A percentile compares a stretch with the other conserved stretches of the same genome.
phyloP scores from a whole-genome alignment of 2,888 invertebrate genomes.

The Eurytoma adleriae region DNA sequence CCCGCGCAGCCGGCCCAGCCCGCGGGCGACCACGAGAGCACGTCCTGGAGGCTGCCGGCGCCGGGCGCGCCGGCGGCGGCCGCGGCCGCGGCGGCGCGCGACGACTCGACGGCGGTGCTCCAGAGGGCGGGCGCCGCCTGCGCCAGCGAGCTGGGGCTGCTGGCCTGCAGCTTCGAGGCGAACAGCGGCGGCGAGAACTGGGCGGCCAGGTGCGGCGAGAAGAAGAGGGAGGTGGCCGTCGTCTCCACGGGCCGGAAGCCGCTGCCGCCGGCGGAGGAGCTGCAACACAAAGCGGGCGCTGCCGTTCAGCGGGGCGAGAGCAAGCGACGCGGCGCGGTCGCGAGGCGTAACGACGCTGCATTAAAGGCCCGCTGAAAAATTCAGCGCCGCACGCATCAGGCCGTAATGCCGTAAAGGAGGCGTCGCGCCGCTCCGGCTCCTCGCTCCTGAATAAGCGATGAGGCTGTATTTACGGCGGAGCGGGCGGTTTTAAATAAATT shows the following conservation, averaged over 20 bases:
- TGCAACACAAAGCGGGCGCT: constrained; percentile 68
- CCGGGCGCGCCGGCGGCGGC: constrained; percentile 67
- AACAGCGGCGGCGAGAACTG: constrained; percentile 90
- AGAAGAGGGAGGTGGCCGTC: constrained; percentile 85
- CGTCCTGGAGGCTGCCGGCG: constrained; percentile 73
- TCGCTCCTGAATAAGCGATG: constrained; percentile 73
- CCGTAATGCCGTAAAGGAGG: constrained; percentile 20
- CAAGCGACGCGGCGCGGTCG: constrained; percentile 67
- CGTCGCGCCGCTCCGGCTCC: constrained; percentile 54
- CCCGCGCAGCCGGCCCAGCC: constrained; percentile 71
- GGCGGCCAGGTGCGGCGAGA: constrained; percentile 89
- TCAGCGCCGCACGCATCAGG: constrained; percentile 58
- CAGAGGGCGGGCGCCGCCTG: constrained; percentile 67
- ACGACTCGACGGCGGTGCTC: constrained; percentile 70
- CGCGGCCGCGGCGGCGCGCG: neutral
- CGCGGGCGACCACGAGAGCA: constrained; percentile 73
- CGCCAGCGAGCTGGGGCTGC: constrained; percentile 51
- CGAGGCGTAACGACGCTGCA: constrained; percentile 62
- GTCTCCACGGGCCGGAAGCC: constrained; percentile 75
- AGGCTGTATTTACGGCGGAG: constrained; percentile 74
- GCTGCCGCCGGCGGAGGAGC: constrained; percentile 78
- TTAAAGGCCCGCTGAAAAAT: constrained; percentile 67
- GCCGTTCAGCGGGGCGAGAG: neutral
- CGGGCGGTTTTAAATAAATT: constrained; percentile 74
- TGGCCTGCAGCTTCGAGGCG: constrained; percentile 73